These are phyloP conservation scores for Acanthococcus lagerstroemiae DNA, from an alignment of 2,888 invertebrate species.

Conservation along the genomic window DNA sequence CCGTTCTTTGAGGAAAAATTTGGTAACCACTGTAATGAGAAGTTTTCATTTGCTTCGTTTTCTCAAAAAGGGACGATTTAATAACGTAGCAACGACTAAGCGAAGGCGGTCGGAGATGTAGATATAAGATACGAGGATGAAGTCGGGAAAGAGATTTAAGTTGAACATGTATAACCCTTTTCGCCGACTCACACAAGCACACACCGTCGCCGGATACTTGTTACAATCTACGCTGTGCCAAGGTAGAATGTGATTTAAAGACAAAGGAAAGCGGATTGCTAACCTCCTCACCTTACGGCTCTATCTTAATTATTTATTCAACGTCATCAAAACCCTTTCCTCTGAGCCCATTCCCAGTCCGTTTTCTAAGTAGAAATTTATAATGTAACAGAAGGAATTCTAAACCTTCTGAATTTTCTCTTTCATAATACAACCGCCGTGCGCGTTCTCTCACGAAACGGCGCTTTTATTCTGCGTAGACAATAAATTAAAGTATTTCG, in stretches of 20 bases:
- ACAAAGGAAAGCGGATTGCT: constrained; percentile 27
- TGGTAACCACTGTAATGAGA: constrained; percentile 3
- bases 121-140: constrained; percentile 19
- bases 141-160: constrained; percentile 12
- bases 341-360: not conserved
- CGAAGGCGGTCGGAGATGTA: constrained; percentile 4
- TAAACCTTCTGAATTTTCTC: constrained; percentile 29
- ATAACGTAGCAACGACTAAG: constrained; percentile 9
- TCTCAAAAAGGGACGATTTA: constrained; percentile 23
- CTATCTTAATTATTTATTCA: constrained; percentile 30
- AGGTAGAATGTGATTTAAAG: constrained; percentile 28
- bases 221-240: not conserved
- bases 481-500: not conserved
- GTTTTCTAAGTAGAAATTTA: constrained; percentile 28
- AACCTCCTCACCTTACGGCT: constrained; percentile 29
- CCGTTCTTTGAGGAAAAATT: not conserved
- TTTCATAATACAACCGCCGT: constrained; percentile 5
- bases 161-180: not conserved
- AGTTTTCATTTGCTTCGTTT: constrained; percentile 15
- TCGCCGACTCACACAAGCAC: not conserved
- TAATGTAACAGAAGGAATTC: constrained; percentile 29
- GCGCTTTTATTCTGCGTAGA: not conserved
- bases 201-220: not conserved
- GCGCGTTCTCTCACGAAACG: not conserved
- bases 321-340: constrained; percentile 26